Base-by-base conservation (phyloP, 2,888 invertebrate species). In the Andrena marginata region DNA sequence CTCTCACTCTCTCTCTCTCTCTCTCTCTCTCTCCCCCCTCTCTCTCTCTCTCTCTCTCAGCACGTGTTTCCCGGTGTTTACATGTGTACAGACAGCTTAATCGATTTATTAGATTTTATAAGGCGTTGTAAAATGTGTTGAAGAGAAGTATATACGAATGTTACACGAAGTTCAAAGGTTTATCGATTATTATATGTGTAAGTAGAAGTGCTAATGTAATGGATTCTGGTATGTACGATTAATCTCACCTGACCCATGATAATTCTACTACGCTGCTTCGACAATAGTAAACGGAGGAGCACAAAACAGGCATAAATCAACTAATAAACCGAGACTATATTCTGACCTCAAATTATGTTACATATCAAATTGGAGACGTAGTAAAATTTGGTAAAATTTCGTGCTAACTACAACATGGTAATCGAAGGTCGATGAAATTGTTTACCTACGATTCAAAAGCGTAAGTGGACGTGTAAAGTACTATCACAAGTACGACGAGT, bases 31-130 rank as follows among this genome's bases (percentile, higher is more conserved):
- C 0, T 8, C 2, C 33, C 2, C 33, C 2, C 33, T 33, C 33
- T 33, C 8, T 33, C 33, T 33, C 33, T 31, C 31, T 31, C 6
- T 35, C 35, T 64, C 35, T 71, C 76, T 77, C 68, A 26, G 49
- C 68, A 73, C 72, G 68, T 82, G 62, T 68, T 59, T 62, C 68
- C 63, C 81, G 79, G 31, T 62, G 71, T 59, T 73, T 78, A 83
- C 75, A 73, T 80, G 42, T 80, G 80, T 80, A 84, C 79, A 87
- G 56, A 82, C 59, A 78, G 81, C 80, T 87, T 85, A 63, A 76
- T 87, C 67, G 77, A 76, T 64, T 56, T 56, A 56, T 62, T 86
- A 87, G 81, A 83, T 85, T 88, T 87, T 88, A 85, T 88, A 88
- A 88, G 82, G 79, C 80, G 80, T 85, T 88, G 78, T 79, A 76